A percentile compares a stretch with the other conserved stretches of the same genome.
Evolutionary conservation across 2,113 vertebrate species (phyloP).

Genomic region (Loxodonta africana): DNA sequence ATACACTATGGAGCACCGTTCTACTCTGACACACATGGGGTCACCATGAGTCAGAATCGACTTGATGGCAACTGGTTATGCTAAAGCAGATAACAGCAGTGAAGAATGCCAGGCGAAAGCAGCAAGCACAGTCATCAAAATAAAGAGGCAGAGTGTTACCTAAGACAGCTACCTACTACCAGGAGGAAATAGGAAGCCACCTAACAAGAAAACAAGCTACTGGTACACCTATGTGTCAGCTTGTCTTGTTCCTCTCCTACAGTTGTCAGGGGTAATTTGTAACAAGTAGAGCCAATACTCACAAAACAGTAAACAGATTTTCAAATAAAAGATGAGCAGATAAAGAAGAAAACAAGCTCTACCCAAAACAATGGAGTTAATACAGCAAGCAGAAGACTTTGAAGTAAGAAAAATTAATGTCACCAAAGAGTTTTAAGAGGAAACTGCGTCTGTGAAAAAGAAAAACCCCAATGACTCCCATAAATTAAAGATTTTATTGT

Average conservation of each 20-base stretch:
- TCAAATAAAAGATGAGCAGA: background rate
- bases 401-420: constrained; percentile 39
- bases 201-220: background rate
- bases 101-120: background rate
- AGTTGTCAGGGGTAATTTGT: background rate
- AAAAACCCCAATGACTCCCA: background rate
- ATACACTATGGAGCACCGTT: no score
- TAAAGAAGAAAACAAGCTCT: constrained; percentile 7
- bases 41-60: no score
- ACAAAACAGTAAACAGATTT: background rate
- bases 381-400: background rate
- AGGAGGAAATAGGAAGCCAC: background rate
- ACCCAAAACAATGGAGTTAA: background rate
- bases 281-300: background rate
- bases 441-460: background rate
- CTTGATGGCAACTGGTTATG: no score
- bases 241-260: background rate
- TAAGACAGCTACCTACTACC: background rate
- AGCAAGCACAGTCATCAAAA: background rate
- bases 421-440: background rate
- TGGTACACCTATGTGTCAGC: background rate
- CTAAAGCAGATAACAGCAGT: background rate
- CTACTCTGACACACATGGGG: no score
- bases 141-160: background rate
- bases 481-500: background rate